These are phyloP conservation scores for Zeus faber DNA, from an alignment of 2,113 vertebrate species.

Conservation along the genomic window DNA sequence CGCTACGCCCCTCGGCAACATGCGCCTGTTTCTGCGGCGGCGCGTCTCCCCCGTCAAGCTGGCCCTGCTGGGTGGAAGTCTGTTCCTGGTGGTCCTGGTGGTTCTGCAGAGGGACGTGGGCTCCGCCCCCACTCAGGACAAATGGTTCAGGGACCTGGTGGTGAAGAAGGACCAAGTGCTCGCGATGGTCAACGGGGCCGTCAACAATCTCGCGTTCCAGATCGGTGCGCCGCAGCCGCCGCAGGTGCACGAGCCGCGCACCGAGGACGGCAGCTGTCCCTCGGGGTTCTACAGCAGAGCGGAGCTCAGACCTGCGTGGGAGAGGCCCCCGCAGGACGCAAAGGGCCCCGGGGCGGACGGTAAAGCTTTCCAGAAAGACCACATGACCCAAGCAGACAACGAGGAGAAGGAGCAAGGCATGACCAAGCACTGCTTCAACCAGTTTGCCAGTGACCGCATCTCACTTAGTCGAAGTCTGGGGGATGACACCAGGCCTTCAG, in stretches of 20 bases:
- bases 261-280: conserved; percentile 66
- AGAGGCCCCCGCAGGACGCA: conserved; percentile 83
- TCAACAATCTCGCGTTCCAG: conserved; percentile 89
- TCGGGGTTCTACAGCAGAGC: conserved; percentile 79
- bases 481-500: conserved; percentile 88
- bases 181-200: conserved; percentile 82
- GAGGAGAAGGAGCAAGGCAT: conserved; percentile 87
- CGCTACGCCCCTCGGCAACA: conserved; percentile 33
- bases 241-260: conserved; percentile 33
- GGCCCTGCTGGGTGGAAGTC: conserved; percentile 72
- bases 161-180: conserved; percentile 80
- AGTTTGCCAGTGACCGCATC: conserved; percentile 92
- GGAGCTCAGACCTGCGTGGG: conserved; percentile 84
- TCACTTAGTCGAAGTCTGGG: conserved; percentile 91
- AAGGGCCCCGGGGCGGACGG: conserved; percentile 79
- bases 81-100: conserved; percentile 84
- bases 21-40: conserved; percentile 79
- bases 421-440: conserved; percentile 94
- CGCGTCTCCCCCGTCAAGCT: conserved; percentile 84
- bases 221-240: conserved; percentile 80
- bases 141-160: conserved; percentile 86
- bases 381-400: conserved; percentile 77
- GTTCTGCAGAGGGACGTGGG: conserved; percentile 83
- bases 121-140: conserved; percentile 66
- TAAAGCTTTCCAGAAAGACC: conserved; percentile 75